Percentiles rank a stretch among this genome's conserved stretches.
phyloP scores from a whole-genome alignment of 2,888 invertebrate species.

The Sarcophaga caerulescens region DNA sequence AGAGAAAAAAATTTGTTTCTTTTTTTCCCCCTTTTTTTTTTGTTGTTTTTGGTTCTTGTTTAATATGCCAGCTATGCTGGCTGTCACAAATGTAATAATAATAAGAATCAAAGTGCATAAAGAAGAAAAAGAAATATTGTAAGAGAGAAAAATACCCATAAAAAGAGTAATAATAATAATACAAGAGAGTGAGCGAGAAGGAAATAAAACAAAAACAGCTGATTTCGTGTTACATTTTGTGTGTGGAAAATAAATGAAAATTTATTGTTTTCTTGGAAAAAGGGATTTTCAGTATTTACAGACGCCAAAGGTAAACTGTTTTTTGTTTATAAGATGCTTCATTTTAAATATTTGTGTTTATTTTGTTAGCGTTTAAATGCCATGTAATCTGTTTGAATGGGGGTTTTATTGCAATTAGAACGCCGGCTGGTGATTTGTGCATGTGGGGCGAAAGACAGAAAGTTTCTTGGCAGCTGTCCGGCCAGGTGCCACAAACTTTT shows the following conservation, averaged over 20 bases:
- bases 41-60: background rate
- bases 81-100: conserved; percentile 20
- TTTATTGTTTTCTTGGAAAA: background rate
- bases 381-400: background rate
- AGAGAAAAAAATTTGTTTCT: background rate
- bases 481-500: background rate
- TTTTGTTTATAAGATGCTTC: background rate
- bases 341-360: background rate
- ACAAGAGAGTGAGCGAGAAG: background rate
- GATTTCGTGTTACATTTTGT: conserved; percentile 8
- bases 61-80: no score
- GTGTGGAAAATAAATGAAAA: conserved; percentile 1
- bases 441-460: no score
- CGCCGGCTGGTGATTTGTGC: background rate
- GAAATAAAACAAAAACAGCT: conserved; percentile 60
- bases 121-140: conserved; percentile 40
- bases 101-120: conserved; percentile 20
- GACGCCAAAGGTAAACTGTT: background rate
- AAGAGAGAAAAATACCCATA: conserved; percentile 42
- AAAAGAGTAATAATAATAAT: background rate
- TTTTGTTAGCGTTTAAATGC: background rate
- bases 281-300: background rate
- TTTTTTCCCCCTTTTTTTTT: background rate
- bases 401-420: background rate
- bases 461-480: background rate